Evolutionary conservation across 1,140 invertebrate species (phyloP), one percentile per base, ranked within the genome.

Genomic region (Augochlora pura): DNA sequence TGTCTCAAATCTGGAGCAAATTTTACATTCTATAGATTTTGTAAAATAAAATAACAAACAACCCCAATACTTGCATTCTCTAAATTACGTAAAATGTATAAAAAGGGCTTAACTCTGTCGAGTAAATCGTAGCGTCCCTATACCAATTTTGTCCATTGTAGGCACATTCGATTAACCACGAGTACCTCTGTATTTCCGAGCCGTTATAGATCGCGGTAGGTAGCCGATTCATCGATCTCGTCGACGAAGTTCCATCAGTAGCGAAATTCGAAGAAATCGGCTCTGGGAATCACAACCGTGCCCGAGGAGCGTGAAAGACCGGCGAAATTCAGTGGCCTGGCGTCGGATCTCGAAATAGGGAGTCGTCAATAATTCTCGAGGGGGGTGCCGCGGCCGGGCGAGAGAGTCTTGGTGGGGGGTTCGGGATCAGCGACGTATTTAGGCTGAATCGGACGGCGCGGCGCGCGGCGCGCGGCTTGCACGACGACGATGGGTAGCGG

Each of bases 351-450:
- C 21, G 72, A 57, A 75, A 75, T 75, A 27, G 63, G 52, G 57
- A 46, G 12, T 67, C 64, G 49, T 66, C 63, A 21, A 75, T 66
- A 57, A 65, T 27, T 42, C 32, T 42, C 23, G 1, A 25, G n/a
- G 25, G 8, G 18, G 1, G 21, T 12, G 6, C 39, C 25, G 8
- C 1, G 32, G 32, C 32, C 32, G 32, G 32, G 32, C 4, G 32
- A 32, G 32, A 32, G 32, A 32, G 42, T n/a, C 52, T 23, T 52
- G 64, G 38, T 8, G 21, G 8, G 42, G 32, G n/a, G n/a, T 54
- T 25, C 32, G 60, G 27, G 42, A 80, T 62, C 46, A 54, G 62
- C 74, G 82, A n/a, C 32, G 67, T 65, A 76, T 84, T 85, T 71
- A 81, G 70, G 66, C 60, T 62, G 18, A 65, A 81, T 75, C 72